A percentile compares a stretch with the other conserved stretches of the same genome.
phyloP scores from a whole-genome alignment of 2,797 vertebrate species.

The Chelon auratus region DNA sequence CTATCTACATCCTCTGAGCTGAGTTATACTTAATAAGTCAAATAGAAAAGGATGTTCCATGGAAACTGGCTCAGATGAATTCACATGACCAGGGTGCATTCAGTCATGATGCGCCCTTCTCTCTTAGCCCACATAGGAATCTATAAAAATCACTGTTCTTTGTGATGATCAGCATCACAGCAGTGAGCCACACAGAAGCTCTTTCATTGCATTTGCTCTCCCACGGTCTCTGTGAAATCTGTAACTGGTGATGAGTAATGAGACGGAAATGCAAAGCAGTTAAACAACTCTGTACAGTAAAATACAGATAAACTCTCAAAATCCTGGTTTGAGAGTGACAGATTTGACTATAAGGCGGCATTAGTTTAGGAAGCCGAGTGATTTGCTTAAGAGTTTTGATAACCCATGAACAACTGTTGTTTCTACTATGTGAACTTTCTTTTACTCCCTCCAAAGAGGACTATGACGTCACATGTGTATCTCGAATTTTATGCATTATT shows the following conservation, averaged over 20 bases:
- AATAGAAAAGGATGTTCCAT: neutral
- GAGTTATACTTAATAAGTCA: too few relatives aligned
- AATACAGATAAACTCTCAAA: too few relatives aligned
- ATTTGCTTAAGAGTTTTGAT: too few relatives aligned
- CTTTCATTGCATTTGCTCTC: slow-evolving; percentile 11
- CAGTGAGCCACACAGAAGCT: slow-evolving; percentile 1
- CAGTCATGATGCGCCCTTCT: neutral
- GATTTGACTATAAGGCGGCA: too few relatives aligned
- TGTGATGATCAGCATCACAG: neutral
- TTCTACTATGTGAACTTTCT: neutral
- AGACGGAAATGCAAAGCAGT: neutral
- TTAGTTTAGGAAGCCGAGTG: neutral
- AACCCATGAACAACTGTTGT: neutral
- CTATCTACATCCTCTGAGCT: neutral
- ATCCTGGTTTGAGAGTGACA: too few relatives aligned
- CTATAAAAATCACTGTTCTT: slow-evolving; percentile 17
- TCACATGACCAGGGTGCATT: slow-evolving; percentile 27
- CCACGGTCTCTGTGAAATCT: neutral
- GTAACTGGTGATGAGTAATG: slow-evolving; percentile 1
- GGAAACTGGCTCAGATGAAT: neutral
- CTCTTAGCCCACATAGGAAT: slow-evolving; percentile 20
- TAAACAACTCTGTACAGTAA: slow-evolving; percentile 3
- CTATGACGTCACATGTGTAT: too few relatives aligned
- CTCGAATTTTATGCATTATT: too few relatives aligned
- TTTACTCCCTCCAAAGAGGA: neutral